phyloP scores from a whole-genome alignment of 2,113 vertebrate species.

The Rhinoptilus africanus region DNA sequence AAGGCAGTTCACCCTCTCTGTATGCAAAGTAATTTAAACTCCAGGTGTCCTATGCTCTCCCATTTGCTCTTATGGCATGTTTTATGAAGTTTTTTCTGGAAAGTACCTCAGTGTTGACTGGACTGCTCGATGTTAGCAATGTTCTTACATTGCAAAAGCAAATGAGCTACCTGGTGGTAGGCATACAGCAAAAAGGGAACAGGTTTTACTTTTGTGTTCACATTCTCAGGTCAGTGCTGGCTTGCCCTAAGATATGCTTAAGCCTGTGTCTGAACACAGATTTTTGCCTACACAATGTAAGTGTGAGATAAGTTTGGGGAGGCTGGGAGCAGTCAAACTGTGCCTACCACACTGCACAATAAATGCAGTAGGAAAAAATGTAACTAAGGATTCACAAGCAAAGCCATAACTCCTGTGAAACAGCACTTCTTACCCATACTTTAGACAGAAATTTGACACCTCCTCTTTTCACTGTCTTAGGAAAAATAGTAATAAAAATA shows the following conservation, averaged over 20 bases:
- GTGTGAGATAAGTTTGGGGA: background rate
- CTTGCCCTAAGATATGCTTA: background rate
- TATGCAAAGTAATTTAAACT: background rate
- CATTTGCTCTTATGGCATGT: background rate
- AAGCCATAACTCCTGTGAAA: background rate
- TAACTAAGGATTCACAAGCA: background rate
- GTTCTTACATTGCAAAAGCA: background rate
- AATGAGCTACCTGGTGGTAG: background rate
- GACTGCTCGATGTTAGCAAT: fast-evolving
- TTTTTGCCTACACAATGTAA: background rate
- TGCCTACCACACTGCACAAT: background rate
- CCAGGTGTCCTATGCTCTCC: background rate
- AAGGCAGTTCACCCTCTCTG: background rate
- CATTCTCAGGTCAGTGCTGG: background rate
- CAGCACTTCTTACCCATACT: background rate
- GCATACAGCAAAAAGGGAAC: background rate
- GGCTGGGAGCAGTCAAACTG: background rate
- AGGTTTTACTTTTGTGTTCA: background rate
- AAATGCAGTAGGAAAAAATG: background rate
- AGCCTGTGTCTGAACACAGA: background rate
- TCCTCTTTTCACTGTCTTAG: background rate
- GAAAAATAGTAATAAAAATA: fast-evolving
- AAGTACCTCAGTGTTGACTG: fast-evolving
- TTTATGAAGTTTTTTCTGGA: background rate
- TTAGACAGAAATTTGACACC: background rate